Conservation (phyloP, 2,113 vertebrate genomes). For the Phyllopteryx taeniolatus region DNA sequence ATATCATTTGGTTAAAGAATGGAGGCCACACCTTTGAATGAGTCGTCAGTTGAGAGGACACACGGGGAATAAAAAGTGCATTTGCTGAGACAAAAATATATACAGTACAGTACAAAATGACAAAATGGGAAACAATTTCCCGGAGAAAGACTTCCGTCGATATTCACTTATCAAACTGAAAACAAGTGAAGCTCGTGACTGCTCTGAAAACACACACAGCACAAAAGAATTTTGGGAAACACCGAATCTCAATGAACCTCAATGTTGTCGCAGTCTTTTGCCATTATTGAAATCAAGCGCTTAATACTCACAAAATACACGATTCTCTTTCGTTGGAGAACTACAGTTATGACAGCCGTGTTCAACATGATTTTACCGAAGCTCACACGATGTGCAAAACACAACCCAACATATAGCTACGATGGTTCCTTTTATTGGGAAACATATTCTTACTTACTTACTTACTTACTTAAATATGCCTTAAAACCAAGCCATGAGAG, state of each 20-base stretch:
- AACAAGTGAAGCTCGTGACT: neutral
- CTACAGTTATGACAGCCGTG: no score
- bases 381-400: neutral
- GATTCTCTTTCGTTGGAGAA: no score
- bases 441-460: neutral
- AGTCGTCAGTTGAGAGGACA: conserved; percentile 22
- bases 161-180: neutral
- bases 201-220: neutral
- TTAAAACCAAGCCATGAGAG: neutral
- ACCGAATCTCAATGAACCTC: neutral
- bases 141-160: conserved; percentile 32
- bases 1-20: conserved; percentile 16
- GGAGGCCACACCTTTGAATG: conserved; percentile 18
- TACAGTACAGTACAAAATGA: neutral
- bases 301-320: neutral
- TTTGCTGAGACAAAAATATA: conserved; percentile 20
- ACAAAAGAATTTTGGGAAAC: neutral
- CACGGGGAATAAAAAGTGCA: conserved; percentile 37
- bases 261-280: neutral
- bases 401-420: neutral
- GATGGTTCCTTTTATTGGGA: neutral
- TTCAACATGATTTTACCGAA: neutral
- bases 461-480: neutral
- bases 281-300: neutral
- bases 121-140: conserved; percentile 11